Evolutionary conservation across 35 echinoderm and acorn worm species (phyloP), one percentile per base, ranked within the genome.

Genomic region (Patiria miniata): DNA sequence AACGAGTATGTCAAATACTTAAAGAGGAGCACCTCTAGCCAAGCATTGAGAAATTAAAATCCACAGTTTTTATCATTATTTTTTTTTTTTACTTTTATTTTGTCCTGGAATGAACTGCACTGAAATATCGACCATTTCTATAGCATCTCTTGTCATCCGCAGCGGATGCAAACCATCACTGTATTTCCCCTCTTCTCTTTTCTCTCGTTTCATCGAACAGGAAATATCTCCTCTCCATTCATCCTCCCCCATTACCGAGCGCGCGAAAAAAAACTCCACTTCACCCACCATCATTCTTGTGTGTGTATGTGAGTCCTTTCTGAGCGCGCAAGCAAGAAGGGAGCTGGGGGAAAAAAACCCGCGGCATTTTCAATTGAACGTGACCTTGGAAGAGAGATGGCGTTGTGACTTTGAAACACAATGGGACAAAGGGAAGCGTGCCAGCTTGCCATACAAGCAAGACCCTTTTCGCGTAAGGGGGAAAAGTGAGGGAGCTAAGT

Each of bases 381-480:
- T 73, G 65, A 73, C 65, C 65, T 73, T 73, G 65, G 65, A 60
- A n/a, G 22, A 26, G 65, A 26, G 65, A 73, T 73, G 65, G 65
- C 65, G 65, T 73, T 73, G 26, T 73, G 65, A 73, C 65, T 73
- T 30, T 22, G 65, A 73, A 30, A 14, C 65, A 73, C 65, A 73
- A 73, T 32, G 26, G 65, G 29, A 73, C 65, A 73, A 73, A 73
- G 65, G 65, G n/a, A 26, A 26, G 65, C 29, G 65, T 73, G 7
- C 23, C 0, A 30, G 65, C 65, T 34, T 73, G 12, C 65, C 26
- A 18, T 32, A 23, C 26, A 4, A 6, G 42, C 65, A 73, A 73
- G 65, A 7, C 19, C 30, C 34, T 73, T 30, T 34, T 32, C 65
- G 34, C 58, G 65, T 12, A 12, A 4, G 12, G 42, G 42, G 42